Percentiles rank a stretch among this genome's conserved stretches.
phyloP scores from a whole-genome alignment of 2,888 invertebrate genomes.

The Stenoptilia bipunctidactyla region DNA sequence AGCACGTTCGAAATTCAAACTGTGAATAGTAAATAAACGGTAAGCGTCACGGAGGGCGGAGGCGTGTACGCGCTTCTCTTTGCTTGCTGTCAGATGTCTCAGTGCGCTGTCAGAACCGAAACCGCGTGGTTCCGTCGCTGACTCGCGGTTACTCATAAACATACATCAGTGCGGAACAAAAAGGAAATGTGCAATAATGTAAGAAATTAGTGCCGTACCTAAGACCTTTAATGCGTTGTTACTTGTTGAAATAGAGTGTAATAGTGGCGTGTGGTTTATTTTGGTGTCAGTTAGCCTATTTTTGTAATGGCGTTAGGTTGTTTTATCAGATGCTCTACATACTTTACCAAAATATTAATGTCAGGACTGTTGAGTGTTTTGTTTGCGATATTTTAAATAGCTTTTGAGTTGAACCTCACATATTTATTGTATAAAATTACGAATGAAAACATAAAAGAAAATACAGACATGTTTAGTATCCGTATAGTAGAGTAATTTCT shows the following conservation, averaged over 20 bases:
- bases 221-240: too few relatives aligned
- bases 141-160: too few relatives aligned
- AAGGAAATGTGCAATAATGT: conserved; percentile 16
- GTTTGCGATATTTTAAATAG: too few relatives aligned
- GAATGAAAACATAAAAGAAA: too few relatives aligned
- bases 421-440: too few relatives aligned
- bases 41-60: conserved; percentile 37
- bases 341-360: too few relatives aligned
- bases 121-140: neutral
- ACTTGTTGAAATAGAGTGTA: neutral
- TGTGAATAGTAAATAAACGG: conserved; percentile 65
- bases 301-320: conserved; percentile 36
- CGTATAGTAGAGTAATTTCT: too few relatives aligned
- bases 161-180: conserved; percentile 18
- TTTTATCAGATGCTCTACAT: conserved; percentile 21
- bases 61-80: conserved; percentile 46
- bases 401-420: too few relatives aligned
- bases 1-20: conserved; percentile 58
- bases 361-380: too few relatives aligned
- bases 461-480: too few relatives aligned
- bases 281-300: conserved; percentile 46
- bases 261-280: conserved; percentile 38
- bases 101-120: conserved; percentile 43
- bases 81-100: conserved; percentile 26
- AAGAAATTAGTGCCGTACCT: too few relatives aligned